Evolutionary conservation across 1,140 invertebrate genomes (phyloP), one percentile per base, ranked within the genome.

Genomic region (Amyelois transitella): DNA sequence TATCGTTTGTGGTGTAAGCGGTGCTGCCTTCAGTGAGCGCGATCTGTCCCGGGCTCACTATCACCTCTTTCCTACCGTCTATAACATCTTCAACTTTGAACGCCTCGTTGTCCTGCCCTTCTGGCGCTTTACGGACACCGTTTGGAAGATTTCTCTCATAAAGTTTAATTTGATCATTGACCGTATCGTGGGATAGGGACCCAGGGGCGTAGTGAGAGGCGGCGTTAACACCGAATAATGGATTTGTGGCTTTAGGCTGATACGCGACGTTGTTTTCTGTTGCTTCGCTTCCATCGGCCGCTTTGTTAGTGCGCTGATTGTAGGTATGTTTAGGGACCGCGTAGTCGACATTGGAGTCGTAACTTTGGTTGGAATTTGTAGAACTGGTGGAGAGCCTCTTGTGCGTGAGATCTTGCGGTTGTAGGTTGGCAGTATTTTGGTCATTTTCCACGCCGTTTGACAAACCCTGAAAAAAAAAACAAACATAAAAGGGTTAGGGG

Each of bases 31-130:
- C 86, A 19, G 81, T 72, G 64, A 89, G 86, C 43, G 89, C 84
- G 60, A 89, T 90, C 50, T 82, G 77, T 51, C 79, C 78, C 28
- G 73, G 76, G 57, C 54, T 72, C 59, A 78, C 69, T 28, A 86
- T 60, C 57, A 85, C 55, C 53, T 88, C 84, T 78, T 88, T 87
- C 75, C 83, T 82, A 77, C 83, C 90, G 87, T 91, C 91, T 69
- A 91, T 81, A 44, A 88, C 86, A 74, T 92, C 91, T 75, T 92
- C 91, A 51, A 85, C 82, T 63, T 91, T 81, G 69, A 90, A 90
- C 24, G 91, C 90, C 64, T 95, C 94, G 75, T 94, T 93, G 72
- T 94, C 94, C 76, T 94, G 94, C 32, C 94, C 94, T 64, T 95
- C 94, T 1, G 94, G 94, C 20, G 92, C 93, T 83, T 91, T 91